Base-by-base conservation (phyloP, 2,797 vertebrate species). In the Tiaroga cobitis region DNA sequence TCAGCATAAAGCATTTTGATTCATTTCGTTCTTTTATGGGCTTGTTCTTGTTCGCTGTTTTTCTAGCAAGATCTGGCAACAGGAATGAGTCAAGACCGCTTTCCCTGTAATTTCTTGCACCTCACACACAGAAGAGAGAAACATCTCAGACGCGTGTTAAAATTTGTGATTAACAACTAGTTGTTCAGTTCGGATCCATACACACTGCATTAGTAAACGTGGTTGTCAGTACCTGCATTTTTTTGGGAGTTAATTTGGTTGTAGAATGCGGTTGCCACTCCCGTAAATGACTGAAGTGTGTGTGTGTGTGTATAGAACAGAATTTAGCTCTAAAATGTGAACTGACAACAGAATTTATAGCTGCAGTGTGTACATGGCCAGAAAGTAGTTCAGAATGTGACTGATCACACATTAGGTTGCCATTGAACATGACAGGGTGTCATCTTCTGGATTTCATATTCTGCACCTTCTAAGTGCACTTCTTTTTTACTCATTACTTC, bases 391-490 rank as follows among this genome's bases (percentile, higher is more conserved):
- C 43, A 18, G 56, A 83, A 43, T 75, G 59, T 75, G 59, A 83
- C 70, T 75, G 81, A 83, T 49, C 9, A n/a, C 59, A 65, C 41
- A 75, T 75, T 51, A 67, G 56, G 21, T n/a, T 83, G 81, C 41
- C 43, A 69, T 8, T 24, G 18, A 77, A 68, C 41, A 76, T 54
- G 73, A 83, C 73, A 67, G 72, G 46, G 61, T 61, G 39, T 70
- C 65, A 37, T 72, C 34, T 59, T 72, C 21, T 46, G 15, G 26
- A 37, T 72, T 85, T 84, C 51, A 85, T 34, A 85, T 72, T 72
- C 51, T 80, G 49, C 26, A 75, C 49, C 75, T 72, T 85, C 51
- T 75, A 72, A 63, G 39, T 82, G 63, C 79, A 78, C 69, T 78
- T 65, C 34, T 37, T 54, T 87, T 65, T 37, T 29, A 29, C 69